Percentiles rank a stretch among this genome's conserved stretches.
These are phyloP conservation scores for Melinaea menophilus DNA, from an alignment of 2,888 invertebrate genomes.

Conservation along the genomic window DNA sequence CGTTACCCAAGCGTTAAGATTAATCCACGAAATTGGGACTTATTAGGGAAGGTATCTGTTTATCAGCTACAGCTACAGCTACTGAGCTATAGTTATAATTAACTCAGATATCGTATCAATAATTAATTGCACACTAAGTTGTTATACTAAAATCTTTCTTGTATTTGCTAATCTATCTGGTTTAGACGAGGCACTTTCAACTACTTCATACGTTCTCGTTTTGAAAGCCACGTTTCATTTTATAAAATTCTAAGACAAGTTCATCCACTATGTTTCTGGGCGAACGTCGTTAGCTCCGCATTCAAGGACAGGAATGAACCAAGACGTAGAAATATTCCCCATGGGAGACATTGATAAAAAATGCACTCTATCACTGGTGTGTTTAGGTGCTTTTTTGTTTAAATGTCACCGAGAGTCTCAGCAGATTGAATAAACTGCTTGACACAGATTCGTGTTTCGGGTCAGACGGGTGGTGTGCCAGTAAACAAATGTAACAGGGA, in stretches of 20 bases:
- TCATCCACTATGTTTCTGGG: slow-evolving; percentile 24
- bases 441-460: slow-evolving; percentile 77
- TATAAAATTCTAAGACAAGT: slow-evolving; percentile 7
- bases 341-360: slow-evolving; percentile 38
- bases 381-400: slow-evolving; percentile 47
- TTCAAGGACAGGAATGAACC: slow-evolving; percentile 68
- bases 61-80: slow-evolving; percentile 2
- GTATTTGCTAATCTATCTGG: neutral
- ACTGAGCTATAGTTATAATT: neutral
- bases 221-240: slow-evolving; percentile 2
- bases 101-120: neutral
- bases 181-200: neutral
- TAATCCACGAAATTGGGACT: slow-evolving; percentile 39
- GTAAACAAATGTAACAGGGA: slow-evolving; percentile 57
- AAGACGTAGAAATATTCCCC: slow-evolving; percentile 55
- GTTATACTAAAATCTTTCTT: neutral
- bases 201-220: neutral
- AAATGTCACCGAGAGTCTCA: slow-evolving; percentile 45
- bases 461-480: slow-evolving; percentile 70
- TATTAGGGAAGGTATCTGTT: slow-evolving; percentile 32
- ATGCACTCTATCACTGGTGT: slow-evolving; percentile 41
- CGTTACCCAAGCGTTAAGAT: slow-evolving; percentile 53
- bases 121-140: neutral
- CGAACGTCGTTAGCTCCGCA: slow-evolving; percentile 50
- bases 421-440: slow-evolving; percentile 78